Evolutionary conservation across 2,113 vertebrate species (phyloP).

Genomic region (Camelus bactrianus): DNA sequence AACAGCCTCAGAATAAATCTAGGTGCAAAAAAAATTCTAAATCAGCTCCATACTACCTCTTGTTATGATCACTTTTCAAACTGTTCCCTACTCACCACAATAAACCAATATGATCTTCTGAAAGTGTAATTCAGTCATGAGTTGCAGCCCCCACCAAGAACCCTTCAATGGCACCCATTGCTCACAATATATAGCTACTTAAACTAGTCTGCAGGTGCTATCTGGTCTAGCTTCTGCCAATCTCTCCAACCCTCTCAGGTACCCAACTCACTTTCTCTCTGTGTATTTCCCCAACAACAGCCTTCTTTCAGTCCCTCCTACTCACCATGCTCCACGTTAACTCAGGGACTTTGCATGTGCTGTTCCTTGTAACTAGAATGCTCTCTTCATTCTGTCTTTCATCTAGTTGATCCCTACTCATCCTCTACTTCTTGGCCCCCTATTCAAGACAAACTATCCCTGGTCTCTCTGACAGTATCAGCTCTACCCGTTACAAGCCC

Average conservation of each 20-base stretch:
- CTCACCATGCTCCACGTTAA: not conserved
- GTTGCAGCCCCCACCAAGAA: not conserved
- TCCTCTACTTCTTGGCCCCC: not conserved
- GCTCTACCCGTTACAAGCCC: not conserved
- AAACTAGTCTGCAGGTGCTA: not conserved
- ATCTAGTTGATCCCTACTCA: not conserved
- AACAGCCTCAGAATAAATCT: not conserved
- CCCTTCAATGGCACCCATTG: not conserved
- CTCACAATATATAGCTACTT: conserved; percentile 16
- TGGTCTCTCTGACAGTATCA: not conserved
- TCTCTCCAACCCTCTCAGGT: not conserved
- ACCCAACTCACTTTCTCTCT: not conserved
- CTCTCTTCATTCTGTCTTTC: not conserved
- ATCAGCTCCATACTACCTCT: not conserved
- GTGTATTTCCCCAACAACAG: not conserved
- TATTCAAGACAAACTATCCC: not conserved
- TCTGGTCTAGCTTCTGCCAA: not conserved
- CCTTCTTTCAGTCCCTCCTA: not conserved
- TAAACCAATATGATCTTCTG: not conserved
- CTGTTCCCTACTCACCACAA: not conserved
- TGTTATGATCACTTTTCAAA: not conserved
- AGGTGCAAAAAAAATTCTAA: conserved; percentile 44
- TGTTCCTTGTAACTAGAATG: conserved; percentile 24
- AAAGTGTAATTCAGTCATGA: conserved; percentile 3
- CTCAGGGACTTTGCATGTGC: not conserved